Conservation (phyloP, 2,797 vertebrate genomes). For the Pteropus rufus region DNA sequence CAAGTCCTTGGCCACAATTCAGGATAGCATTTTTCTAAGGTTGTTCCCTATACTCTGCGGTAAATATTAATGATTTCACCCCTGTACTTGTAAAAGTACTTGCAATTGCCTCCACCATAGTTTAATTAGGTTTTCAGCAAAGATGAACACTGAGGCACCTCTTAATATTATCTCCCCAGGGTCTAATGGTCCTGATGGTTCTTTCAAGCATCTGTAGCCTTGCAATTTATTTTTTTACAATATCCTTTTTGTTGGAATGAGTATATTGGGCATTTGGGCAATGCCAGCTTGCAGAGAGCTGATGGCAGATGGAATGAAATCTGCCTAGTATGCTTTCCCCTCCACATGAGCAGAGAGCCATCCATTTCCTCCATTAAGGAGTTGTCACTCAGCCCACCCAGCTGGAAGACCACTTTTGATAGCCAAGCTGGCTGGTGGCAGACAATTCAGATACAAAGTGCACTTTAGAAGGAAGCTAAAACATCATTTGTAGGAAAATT, state of each 20-base stretch:
- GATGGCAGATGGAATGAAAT: constrained; percentile 87
- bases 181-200: constrained; percentile 80
- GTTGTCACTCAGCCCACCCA: constrained; percentile 86
- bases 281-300: constrained; percentile 85
- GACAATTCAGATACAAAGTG: constrained; percentile 82
- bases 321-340: constrained; percentile 84
- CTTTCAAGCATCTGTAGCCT: constrained; percentile 81
- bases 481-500: constrained; percentile 84
- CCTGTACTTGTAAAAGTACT: constrained; percentile 71
- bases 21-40: constrained; percentile 70
- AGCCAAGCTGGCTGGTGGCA: constrained; percentile 83
- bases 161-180: constrained; percentile 76
- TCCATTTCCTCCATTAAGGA: constrained; percentile 88
- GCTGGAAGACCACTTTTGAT: constrained; percentile 84
- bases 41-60: constrained; percentile 47
- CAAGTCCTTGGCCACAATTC: constrained; percentile 79
- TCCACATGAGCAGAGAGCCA: constrained; percentile 82
- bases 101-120: constrained; percentile 67
- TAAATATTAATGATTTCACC: constrained; percentile 75
- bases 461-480: constrained; percentile 83
- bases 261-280: constrained; percentile 81
- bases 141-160: constrained; percentile 70
- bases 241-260: constrained; percentile 80
- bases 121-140: constrained; percentile 81
- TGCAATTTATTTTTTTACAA: constrained; percentile 83